Evolutionary conservation across 2,797 vertebrate species (phyloP).

Genomic region (Perdix hodgsoniae): DNA sequence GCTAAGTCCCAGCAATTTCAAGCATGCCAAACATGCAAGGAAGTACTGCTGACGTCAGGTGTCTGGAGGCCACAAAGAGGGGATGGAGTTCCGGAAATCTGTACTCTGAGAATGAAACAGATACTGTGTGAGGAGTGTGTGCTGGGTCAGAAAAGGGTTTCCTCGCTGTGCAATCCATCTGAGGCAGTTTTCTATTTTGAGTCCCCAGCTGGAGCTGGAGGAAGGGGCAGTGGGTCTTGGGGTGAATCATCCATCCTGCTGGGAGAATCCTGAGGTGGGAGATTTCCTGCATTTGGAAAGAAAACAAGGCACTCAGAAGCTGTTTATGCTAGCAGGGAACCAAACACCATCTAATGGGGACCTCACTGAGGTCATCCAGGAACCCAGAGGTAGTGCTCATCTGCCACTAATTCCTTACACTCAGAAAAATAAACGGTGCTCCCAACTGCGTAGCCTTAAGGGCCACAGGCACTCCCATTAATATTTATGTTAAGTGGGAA

Average conservation of each 20-base stretch:
- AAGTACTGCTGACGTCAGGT: constrained; percentile 46
- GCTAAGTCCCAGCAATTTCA: constrained; percentile 48
- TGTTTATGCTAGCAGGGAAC: neutral
- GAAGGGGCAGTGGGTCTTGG: neutral
- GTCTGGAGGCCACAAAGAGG: neutral
- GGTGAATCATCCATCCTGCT: constrained; percentile 57
- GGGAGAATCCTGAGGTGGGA: neutral
- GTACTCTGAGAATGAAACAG: constrained; percentile 8
- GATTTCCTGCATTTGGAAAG: constrained; percentile 54
- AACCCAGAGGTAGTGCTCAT: neutral
- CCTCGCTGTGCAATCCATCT: neutral
- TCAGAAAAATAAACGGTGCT: neutral
- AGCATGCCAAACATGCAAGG: constrained; percentile 56
- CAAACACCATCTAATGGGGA: neutral
- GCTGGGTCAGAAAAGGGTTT: constrained; percentile 54
- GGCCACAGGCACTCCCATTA: rapidly evolving
- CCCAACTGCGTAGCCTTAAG: neutral
- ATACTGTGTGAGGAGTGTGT: neutral
- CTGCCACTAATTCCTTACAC: neutral
- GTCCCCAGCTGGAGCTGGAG: constrained; percentile 44
- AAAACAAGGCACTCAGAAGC: neutral
- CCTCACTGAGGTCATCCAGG: neutral
- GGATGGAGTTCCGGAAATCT: constrained; percentile 36
- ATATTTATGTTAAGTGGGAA: rapidly evolving
- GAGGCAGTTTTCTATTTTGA: constrained; percentile 55